phyloP scores from a whole-genome alignment of 2,113 vertebrate genomes.

The Aix galericulata region DNA sequence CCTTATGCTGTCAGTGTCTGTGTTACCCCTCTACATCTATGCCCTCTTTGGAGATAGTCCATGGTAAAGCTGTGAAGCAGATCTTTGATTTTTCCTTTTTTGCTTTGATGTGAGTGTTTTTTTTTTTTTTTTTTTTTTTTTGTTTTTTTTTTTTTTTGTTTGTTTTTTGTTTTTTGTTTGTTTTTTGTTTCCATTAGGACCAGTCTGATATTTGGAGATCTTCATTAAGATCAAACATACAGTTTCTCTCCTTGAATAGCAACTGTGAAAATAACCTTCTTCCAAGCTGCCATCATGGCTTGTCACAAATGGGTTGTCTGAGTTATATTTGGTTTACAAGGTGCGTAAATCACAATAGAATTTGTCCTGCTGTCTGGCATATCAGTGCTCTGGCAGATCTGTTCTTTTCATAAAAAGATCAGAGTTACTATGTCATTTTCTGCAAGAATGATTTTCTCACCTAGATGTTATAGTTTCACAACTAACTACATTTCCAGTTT shows the following conservation, averaged over 20 bases:
- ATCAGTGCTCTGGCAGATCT: neutral
- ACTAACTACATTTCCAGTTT: constrained; percentile 34
- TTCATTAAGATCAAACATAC: neutral
- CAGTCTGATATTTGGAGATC: neutral
- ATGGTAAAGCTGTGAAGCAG: neutral
- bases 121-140: too few species aligned
- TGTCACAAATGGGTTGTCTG: neutral
- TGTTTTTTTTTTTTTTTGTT: too few species aligned
- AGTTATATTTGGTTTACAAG: neutral
- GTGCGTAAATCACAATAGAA: neutral
- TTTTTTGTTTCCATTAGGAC: neutral
- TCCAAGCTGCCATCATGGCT: neutral
- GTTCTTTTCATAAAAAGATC: constrained; percentile 23
- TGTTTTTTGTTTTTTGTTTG: too few species aligned
- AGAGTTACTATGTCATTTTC: neutral
- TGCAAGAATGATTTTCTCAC: constrained; percentile 38
- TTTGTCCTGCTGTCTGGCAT: neutral
- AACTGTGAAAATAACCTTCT: neutral
- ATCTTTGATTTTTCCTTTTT: neutral
- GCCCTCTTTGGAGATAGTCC: neutral
- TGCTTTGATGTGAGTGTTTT: neutral
- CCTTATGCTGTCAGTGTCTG: neutral
- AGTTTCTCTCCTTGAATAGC: neutral
- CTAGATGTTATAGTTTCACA: constrained; percentile 5
- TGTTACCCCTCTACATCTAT: neutral